Evolutionary conservation across 2,797 vertebrate genomes (phyloP).

Genomic region (Australoheros facetus): DNA sequence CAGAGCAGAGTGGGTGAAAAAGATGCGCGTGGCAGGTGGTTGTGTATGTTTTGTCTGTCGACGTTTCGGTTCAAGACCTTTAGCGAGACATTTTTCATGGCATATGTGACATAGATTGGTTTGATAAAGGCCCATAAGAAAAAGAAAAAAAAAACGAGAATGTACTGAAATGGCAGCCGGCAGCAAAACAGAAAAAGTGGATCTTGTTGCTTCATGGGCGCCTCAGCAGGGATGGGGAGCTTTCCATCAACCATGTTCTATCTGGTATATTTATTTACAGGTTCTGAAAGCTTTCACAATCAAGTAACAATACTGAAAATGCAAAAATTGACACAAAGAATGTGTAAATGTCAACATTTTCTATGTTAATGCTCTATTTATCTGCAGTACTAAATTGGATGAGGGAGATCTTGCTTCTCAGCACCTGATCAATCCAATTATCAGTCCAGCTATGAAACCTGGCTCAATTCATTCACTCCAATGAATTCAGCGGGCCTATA

Average conservation of each 20-base stretch:
- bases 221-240: neutral
- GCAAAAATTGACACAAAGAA: neutral
- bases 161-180: neutral
- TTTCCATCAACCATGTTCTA: neutral
- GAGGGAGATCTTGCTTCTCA: slow-evolving; percentile 9
- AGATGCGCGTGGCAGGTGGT: neutral
- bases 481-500: slow-evolving; percentile 50
- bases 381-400: neutral
- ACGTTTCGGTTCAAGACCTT: slow-evolving; percentile 54
- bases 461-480: slow-evolving; percentile 23
- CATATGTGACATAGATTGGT: slow-evolving; percentile 11
- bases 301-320: neutral
- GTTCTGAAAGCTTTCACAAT: neutral
- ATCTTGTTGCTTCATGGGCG: neutral
- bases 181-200: slow-evolving; percentile 9
- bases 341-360: neutral
- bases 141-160: neutral
- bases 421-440: slow-evolving; percentile 51
- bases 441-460: slow-evolving; percentile 42
- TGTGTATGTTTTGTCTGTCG: slow-evolving; percentile 38
- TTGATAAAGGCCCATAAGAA: slow-evolving; percentile 7
- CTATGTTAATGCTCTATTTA: neutral
- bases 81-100: slow-evolving; percentile 40
- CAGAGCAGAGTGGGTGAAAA: slow-evolving; percentile 31
- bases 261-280: slow-evolving; percentile 1